phyloP scores from a whole-genome alignment of 2,888 invertebrate genomes.

The Lasioglossum villosulum region DNA sequence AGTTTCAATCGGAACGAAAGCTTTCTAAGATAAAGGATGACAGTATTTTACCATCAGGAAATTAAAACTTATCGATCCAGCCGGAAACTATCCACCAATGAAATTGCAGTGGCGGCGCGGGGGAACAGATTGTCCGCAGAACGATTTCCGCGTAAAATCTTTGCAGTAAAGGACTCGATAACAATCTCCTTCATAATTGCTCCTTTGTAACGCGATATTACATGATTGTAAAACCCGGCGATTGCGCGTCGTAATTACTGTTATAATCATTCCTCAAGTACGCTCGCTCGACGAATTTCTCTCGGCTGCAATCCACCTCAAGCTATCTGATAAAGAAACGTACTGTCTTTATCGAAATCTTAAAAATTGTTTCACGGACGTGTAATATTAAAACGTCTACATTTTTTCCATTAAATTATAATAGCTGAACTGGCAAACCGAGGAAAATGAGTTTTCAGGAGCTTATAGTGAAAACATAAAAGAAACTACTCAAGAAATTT shows the following conservation, averaged over 20 bases:
- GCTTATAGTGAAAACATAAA: too few species aligned
- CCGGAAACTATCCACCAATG: background rate
- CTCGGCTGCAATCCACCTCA: background rate
- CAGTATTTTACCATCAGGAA: slow-evolving; percentile 4
- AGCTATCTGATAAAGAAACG: background rate
- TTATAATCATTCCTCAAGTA: slow-evolving; percentile 18
- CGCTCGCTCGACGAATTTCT: background rate
- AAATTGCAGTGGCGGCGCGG: background rate
- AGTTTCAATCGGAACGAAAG: background rate
- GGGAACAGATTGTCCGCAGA: background rate
- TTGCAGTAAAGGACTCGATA: slow-evolving; percentile 13
- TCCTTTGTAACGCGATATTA: background rate
- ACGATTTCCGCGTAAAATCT: slow-evolving; percentile 13
- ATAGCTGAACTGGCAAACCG: too few species aligned
- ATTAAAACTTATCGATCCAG: slow-evolving; percentile 3
- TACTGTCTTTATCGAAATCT: background rate
- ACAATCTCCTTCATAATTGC: slow-evolving; percentile 14
- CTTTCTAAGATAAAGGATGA: background rate
- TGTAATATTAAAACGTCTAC: too few species aligned
- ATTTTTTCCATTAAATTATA: too few species aligned
- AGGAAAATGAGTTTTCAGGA: too few species aligned
- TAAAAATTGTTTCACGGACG: too few species aligned
- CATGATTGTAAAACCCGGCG: slow-evolving; percentile 21
- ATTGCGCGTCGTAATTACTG: slow-evolving; percentile 3
- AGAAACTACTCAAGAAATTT: too few species aligned